phyloP scores from a whole-genome alignment of 35 echinoderm and acorn worm species.

The Chiridota heheva region DNA sequence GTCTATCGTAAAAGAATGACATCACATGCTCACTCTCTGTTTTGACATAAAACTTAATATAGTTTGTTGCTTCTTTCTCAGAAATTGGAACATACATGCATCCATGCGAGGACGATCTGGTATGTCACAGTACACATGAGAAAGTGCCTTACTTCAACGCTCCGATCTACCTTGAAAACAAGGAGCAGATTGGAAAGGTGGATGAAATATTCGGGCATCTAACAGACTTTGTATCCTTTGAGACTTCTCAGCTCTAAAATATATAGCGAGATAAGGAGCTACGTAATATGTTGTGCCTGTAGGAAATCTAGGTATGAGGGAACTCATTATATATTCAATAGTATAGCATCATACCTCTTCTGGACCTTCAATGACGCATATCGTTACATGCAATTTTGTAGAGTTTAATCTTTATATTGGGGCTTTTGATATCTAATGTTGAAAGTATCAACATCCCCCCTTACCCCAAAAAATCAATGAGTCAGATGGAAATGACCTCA shows the following conservation, averaged over 20 bases:
- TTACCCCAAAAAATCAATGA: no score
- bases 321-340: neutral
- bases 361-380: neutral
- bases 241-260: neutral
- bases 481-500: no score
- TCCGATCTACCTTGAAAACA: conserved; percentile 90
- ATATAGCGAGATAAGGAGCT: neutral
- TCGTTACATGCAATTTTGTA: neutral
- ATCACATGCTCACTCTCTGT: no score
- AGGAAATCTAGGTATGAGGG: neutral
- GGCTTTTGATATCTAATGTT: neutral
- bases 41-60: neutral
- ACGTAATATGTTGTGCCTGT: neutral
- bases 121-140: conserved; percentile 69
- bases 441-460: no score
- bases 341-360: neutral
- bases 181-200: conserved; percentile 95
- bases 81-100: conserved; percentile 81
- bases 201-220: conserved; percentile 99
- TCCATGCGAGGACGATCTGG: conserved; percentile 92
- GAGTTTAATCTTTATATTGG: neutral
- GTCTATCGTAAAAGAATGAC: no score
- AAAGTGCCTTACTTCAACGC: conserved; percentile 98
- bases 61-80: conserved; percentile 21
- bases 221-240: conserved; percentile 94